A percentile compares a stretch with the other conserved stretches of the same genome.
Evolutionary conservation across 2,113 vertebrate genomes (phyloP).

Genomic region (Bubo blakistoni): DNA sequence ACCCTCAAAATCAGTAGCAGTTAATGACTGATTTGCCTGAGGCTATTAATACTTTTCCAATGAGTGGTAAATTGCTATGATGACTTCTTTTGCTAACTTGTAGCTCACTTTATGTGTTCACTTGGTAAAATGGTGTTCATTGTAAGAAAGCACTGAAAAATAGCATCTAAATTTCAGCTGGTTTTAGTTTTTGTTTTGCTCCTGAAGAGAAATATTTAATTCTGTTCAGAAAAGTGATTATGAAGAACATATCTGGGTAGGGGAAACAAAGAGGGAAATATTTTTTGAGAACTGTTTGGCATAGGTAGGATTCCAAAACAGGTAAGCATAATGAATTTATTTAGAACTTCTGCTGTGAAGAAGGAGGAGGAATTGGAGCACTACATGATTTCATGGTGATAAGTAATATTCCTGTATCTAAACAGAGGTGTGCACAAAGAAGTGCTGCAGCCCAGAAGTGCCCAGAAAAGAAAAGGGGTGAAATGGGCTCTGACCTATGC

Average conservation of each 20-base stretch:
- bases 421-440: not conserved
- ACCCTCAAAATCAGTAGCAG: constrained; percentile 27
- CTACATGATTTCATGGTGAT: not conserved
- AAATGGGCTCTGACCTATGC: not conserved
- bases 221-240: not conserved
- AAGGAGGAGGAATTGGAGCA: not conserved
- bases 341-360: not conserved
- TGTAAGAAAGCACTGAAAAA: not conserved
- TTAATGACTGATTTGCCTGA: constrained; percentile 60
- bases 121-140: not conserved
- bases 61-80: constrained; percentile 29
- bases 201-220: not conserved
- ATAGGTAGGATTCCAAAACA: not conserved
- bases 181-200: not conserved
- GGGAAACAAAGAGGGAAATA: not conserved
- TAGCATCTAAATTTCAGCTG: not conserved
- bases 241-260: not conserved
- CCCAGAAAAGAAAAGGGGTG: not conserved
- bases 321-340: not conserved
- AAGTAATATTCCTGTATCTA: not conserved
- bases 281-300: not conserved
- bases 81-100: constrained; percentile 21
- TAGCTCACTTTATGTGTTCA: constrained; percentile 1
- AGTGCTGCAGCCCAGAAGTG: not conserved
- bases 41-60: constrained; percentile 55